Base-by-base conservation (phyloP, 1,140 invertebrate species). In the Lamellibrachia luymesi region DNA sequence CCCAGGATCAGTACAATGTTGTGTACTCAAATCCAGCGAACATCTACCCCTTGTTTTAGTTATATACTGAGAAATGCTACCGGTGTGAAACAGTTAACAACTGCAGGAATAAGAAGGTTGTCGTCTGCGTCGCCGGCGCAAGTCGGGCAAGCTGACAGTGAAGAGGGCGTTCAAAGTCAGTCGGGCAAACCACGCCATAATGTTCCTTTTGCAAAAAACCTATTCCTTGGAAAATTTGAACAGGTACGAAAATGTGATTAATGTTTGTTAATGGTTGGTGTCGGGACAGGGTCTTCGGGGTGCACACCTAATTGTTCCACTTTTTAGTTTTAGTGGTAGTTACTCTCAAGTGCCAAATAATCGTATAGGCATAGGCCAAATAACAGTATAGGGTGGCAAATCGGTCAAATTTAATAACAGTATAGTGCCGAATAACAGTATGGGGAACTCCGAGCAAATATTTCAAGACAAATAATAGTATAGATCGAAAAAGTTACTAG, bases 181-280 rank as follows among this genome's bases (percentile, higher is more conserved):
- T 27, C 49, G 92, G 56, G 92, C 27, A 93, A 93, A 89, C 92
- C 92, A 38, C 38, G 52, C n/a, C 52, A 52, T 13, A 93, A 93
- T 89, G 50, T 49, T 17, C 92, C 92, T 8, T 93, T 93, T 89
- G 80, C 80, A 49, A 93, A 93, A 50, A 93, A 93, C 92, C 52
- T 93, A 49, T 93, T 93, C 56, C 80, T 93, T 13, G 92, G 92
- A 90, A 93, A 93, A 90, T 90, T 93, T 89, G 92, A 93, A 38
- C 51, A 51, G 92, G 92, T 92, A 80, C 64, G 25, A 80, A 80
- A 80, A 38, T 38, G 38, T 38, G 64, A 80, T 80, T 80, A 80
- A 80, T 56, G 52, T 38, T 38, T 0, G 38, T 38, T 38, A 38
- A 38, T 38, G 38, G 38, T 38, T 38, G 38, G 38, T 38, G 38